Evolutionary conservation across 2,888 invertebrate genomes (phyloP), one percentile per base, ranked within the genome.

Genomic region (Campoplex nolae): DNA sequence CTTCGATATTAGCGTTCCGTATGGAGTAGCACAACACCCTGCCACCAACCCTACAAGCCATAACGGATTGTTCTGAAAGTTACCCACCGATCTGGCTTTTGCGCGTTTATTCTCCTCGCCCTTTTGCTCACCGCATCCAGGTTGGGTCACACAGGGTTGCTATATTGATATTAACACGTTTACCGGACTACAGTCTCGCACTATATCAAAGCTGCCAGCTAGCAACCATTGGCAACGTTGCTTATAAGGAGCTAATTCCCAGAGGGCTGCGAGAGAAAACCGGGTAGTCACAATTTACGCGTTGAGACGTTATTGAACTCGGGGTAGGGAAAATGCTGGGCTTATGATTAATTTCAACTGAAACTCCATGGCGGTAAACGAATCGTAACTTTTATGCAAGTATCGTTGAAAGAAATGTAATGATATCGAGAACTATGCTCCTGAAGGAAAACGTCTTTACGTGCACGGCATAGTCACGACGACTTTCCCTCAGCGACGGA

Each of bases 101-200:
- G 70, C 65, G 67, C 84, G 82, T 81, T 76, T 65, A 76, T 51
- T 73, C 76, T 65, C 54, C 62, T 74, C 84, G 62, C 83, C 82
- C 79, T 86, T 85, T 83, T 78, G 73, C 79, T 70, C 32, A 56
- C 77, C 38, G 38, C 85, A 78, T 83, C 71, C 18, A 58, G 80
- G 74, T 71, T 48, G 54, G 78, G 58, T 42, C 76, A 82, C 89
- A 89, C 89, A 38, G 89, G 91, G 92, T 91, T 90, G 89, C 92
- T 90, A 90, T 91, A 92, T 93, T 92, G 91, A 89, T 90, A 90
- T 90, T 90, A 88, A 82, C 86, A 75, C 86, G 67, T 80, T 78
- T 71, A 83, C 83, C 78, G 71, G 71, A 56, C 58, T 48, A 65
- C 73, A 71, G 28, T 79, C 80, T 58, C 71, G 82, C 75, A 87